Evolutionary conservation across 2,797 vertebrate genomes (phyloP).

Genomic region (Enteromius radiatus): DNA sequence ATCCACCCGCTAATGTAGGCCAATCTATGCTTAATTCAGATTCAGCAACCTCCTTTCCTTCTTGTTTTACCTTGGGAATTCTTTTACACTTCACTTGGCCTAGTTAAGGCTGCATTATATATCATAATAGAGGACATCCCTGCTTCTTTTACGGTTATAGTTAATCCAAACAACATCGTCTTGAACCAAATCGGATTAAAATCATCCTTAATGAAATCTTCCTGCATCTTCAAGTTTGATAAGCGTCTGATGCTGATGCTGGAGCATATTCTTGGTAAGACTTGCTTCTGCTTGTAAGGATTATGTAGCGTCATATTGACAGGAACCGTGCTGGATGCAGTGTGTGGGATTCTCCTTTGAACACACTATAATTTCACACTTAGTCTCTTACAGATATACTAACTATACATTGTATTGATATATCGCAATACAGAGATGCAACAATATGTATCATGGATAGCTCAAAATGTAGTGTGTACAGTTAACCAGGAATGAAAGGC

Average conservation of each 20-base stretch:
- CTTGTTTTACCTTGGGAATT: constrained; percentile 66
- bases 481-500: not conserved
- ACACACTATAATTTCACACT: constrained; percentile 65
- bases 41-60: constrained; percentile 66
- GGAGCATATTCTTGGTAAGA: constrained; percentile 69
- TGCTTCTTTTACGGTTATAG: constrained; percentile 23
- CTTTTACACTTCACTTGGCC: constrained; percentile 35
- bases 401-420: not conserved
- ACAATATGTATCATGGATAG: not conserved
- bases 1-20: constrained; percentile 76
- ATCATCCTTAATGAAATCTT: not conserved
- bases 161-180: not conserved
- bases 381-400: constrained; percentile 39
- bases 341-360: constrained; percentile 77
- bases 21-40: constrained; percentile 82
- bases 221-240: not conserved
- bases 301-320: constrained; percentile 76
- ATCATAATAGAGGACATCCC: constrained; percentile 45
- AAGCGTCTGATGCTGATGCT: constrained; percentile 40
- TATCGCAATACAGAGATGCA: not conserved
- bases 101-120: constrained; percentile 41
- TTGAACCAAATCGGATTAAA: not conserved
- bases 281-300: constrained; percentile 68
- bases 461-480: not conserved
- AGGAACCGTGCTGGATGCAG: constrained; percentile 69